Evolutionary conservation across 2,797 vertebrate species (phyloP).

Genomic region (Muscicapa striata): DNA sequence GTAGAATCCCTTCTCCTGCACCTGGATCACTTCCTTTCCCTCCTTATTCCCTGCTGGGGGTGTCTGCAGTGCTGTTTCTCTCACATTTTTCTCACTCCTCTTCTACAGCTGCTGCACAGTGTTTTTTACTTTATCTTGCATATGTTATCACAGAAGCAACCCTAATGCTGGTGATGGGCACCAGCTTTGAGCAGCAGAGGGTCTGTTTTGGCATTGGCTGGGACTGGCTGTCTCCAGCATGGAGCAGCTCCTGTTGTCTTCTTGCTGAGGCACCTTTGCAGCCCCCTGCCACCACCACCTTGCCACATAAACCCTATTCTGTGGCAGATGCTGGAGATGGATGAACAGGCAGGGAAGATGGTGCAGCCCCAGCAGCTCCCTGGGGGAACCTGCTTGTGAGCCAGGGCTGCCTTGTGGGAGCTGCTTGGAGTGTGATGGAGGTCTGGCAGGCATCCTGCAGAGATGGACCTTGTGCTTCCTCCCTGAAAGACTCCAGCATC

Average conservation of each 20-base stretch:
- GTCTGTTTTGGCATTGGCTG: neutral
- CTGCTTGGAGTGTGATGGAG: neutral
- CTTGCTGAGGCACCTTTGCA: neutral
- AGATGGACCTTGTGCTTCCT: neutral
- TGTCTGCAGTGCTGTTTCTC: neutral
- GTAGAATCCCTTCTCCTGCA: neutral
- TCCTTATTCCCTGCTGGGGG: neutral
- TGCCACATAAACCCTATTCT: rapidly evolving
- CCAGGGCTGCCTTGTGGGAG: neutral
- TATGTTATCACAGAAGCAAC: neutral
- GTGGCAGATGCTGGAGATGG: neutral
- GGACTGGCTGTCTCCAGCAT: neutral
- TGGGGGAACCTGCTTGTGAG: neutral
- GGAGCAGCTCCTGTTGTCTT: neutral
- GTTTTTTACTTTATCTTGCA: neutral
- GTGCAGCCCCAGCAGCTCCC: neutral
- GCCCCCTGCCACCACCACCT: neutral
- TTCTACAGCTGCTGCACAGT: neutral
- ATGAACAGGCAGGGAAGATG: neutral
- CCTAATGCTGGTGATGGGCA: neutral
- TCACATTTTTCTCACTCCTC: neutral
- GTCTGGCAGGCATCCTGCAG: neutral
- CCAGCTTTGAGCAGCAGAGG: neutral
- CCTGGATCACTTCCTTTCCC: neutral
- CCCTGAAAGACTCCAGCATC: neutral